These are phyloP conservation scores for Argopecten irradians DNA, from an alignment of 1,140 invertebrate genomes.

Conservation along the genomic window DNA sequence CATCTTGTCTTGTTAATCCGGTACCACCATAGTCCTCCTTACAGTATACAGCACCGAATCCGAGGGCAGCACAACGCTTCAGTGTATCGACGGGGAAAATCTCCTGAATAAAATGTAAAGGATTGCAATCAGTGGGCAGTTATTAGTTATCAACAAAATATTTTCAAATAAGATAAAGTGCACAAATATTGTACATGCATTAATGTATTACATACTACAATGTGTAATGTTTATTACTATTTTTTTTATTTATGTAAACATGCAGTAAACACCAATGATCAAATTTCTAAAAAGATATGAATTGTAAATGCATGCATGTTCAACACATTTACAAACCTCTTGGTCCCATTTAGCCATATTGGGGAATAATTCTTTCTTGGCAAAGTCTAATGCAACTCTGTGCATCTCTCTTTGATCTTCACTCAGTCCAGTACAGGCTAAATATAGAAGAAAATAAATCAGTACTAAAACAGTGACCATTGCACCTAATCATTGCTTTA, in stretches of 20 bases:
- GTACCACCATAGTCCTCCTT: conserved; percentile 81
- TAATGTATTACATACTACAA: too few relatives aligned
- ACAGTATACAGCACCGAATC: conserved; percentile 82
- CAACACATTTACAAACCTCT: conserved; percentile 72
- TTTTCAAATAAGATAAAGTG: neutral
- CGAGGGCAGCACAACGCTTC: conserved; percentile 78
- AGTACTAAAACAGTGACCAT: too few relatives aligned
- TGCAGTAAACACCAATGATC: neutral
- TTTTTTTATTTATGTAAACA: neutral
- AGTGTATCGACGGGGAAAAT: conserved; percentile 76
- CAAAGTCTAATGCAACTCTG: conserved; percentile 80
- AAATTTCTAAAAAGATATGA: too few relatives aligned
- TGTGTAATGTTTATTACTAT: too few relatives aligned
- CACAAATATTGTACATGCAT: too few relatives aligned
- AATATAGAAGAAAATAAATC: too few relatives aligned
- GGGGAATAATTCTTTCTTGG: conserved; percentile 81
- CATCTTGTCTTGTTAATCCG: conserved; percentile 80
- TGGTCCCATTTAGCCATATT: conserved; percentile 82
- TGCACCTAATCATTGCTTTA: too few relatives aligned
- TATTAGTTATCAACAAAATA: neutral
- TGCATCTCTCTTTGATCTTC: conserved; percentile 81
- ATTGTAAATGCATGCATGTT: neutral
- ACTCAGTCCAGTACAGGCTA: conserved; percentile 76
- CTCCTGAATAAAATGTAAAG: conserved; percentile 68
- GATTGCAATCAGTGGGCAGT: neutral